phyloP scores from a whole-genome alignment of 2,888 invertebrate genomes.

The Tetranychus piercei region DNA sequence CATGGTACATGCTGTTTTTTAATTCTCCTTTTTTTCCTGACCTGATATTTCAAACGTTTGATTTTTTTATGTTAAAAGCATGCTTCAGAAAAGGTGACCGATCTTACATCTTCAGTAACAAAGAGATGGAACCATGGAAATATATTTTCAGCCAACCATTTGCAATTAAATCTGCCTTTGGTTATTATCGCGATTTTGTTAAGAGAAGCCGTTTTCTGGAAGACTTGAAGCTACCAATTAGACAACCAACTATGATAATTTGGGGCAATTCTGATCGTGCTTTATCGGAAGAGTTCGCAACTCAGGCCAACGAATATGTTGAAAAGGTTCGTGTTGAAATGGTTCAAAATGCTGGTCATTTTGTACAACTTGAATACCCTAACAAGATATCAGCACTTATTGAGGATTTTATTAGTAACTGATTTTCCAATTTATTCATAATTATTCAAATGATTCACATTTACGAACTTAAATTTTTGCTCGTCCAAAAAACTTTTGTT shows the following conservation, averaged over 20 bases:
- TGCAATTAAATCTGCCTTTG: constrained; percentile 52
- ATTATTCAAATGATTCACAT: too few species aligned
- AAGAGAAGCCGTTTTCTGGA: background rate
- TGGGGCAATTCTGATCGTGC: constrained; percentile 45
- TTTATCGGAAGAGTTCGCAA: constrained; percentile 42
- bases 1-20: constrained; percentile 39
- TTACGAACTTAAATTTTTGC: too few species aligned
- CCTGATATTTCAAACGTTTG: constrained; percentile 43
- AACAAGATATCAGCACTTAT: constrained; percentile 45
- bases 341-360: constrained; percentile 46
- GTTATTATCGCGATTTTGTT: constrained; percentile 44
- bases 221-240: constrained; percentile 14
- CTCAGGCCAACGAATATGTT: constrained; percentile 33
- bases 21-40: constrained; percentile 48
- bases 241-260: constrained; percentile 32
- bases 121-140: constrained; percentile 53
- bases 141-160: constrained; percentile 50
- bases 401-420: background rate
- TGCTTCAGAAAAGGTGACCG: constrained; percentile 35
- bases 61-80: constrained; percentile 43
- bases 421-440: too few species aligned
- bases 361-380: constrained; percentile 54
- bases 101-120: constrained; percentile 32
- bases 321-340: constrained; percentile 38
- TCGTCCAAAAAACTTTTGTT: too few species aligned